These are phyloP conservation scores for Eutolmus rufibarbis DNA, from an alignment of 2,888 invertebrate genomes.

Conservation along the genomic window DNA sequence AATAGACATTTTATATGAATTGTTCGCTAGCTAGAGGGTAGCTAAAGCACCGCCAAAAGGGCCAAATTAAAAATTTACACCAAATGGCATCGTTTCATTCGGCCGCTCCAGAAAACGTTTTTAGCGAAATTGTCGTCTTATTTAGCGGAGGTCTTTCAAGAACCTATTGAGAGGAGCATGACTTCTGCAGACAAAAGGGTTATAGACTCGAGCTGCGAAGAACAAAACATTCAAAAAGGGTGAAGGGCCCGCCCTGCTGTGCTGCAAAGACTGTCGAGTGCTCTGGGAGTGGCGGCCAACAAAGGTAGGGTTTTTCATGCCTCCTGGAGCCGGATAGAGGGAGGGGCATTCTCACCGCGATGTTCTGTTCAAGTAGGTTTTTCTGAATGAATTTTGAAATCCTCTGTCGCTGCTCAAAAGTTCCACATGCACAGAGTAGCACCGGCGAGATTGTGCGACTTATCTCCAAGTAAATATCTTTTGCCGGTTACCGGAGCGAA, in stretches of 20 bases:
- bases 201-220: not conserved
- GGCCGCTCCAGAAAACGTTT: not conserved
- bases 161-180: conserved; percentile 14
- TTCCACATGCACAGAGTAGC: not conserved
- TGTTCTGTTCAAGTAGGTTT: conserved; percentile 23
- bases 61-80: not conserved
- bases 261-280: not conserved
- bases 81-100: not conserved
- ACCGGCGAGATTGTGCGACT: not conserved
- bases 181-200: not conserved
- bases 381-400: conserved; percentile 15
- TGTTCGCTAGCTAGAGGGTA: not conserved
- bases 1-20: not conserved
- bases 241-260: conserved; percentile 6
- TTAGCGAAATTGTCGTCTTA: conserved; percentile 21
- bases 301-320: not conserved
- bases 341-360: not conserved
- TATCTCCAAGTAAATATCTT: not conserved
- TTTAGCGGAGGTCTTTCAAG: not conserved
- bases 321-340: not conserved
- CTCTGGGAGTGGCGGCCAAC: not conserved
- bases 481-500: not conserved
- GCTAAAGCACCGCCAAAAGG: not conserved
- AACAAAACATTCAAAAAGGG: conserved; percentile 14
- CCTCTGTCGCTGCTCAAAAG: not conserved